Percentiles rank a stretch among this genome's conserved stretches.
These are phyloP conservation scores for Spea multiplicata DNA, from an alignment of 2,113 vertebrate species.

Conservation along the genomic window DNA sequence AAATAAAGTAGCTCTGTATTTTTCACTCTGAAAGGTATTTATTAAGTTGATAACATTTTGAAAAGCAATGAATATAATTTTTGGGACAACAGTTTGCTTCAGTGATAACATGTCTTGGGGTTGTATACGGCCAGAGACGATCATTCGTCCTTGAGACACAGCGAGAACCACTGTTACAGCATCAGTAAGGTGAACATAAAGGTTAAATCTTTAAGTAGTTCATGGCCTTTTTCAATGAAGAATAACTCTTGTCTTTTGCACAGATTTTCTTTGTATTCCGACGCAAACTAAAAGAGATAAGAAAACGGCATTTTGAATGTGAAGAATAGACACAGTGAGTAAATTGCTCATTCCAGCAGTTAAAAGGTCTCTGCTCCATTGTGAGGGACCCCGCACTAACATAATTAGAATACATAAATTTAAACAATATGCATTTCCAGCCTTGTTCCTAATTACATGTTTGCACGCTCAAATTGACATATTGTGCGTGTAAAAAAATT, in stretches of 20 bases:
- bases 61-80: constrained; percentile 93
- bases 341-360: constrained; percentile 26
- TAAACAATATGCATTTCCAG: constrained; percentile 30
- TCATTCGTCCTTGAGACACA: constrained; percentile 79
- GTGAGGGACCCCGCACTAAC: constrained; percentile 23
- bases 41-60: constrained; percentile 87
- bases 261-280: not conserved
- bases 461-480: constrained; percentile 39
- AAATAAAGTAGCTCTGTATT: constrained; percentile 64
- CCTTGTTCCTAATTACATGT: constrained; percentile 43
- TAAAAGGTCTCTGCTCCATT: constrained; percentile 32
- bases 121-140: constrained; percentile 66
- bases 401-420: constrained; percentile 43
- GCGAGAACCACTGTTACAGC: constrained; percentile 66
- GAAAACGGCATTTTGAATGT: not conserved
- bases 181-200: constrained; percentile 69
- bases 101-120: constrained; percentile 71
- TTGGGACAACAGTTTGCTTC: constrained; percentile 76
- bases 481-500: constrained; percentile 42
- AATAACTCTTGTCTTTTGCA: constrained; percentile 58
- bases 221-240: constrained; percentile 57
- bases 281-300: constrained; percentile 18
- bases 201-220: constrained; percentile 65
- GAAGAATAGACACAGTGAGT: constrained; percentile 2
- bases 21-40: constrained; percentile 77